phyloP scores from a whole-genome alignment of 2,797 vertebrate genomes.

The Darevskia mixta region DNA sequence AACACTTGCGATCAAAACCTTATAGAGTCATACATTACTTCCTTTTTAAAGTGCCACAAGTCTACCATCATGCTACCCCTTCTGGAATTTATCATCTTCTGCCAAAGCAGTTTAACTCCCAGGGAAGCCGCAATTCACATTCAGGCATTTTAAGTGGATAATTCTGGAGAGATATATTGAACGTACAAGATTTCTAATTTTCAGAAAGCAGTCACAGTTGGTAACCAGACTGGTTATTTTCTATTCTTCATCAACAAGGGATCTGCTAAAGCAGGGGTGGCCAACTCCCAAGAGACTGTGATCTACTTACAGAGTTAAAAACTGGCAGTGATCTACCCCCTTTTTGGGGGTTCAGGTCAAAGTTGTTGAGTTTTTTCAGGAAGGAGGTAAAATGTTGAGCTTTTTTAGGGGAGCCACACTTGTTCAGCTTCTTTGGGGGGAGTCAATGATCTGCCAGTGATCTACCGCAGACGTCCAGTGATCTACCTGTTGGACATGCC shows the following conservation, averaged over 20 bases:
- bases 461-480: no score
- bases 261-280: neutral
- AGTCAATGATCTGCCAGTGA: no score
- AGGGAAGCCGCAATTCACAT: neutral
- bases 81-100: neutral
- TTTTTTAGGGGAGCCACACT: no score
- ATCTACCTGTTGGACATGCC: no score
- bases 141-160: neutral
- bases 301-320: no score
- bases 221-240: neutral
- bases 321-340: no score
- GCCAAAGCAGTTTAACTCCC: neutral
- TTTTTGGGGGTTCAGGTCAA: no score
- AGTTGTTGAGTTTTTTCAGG: no score
- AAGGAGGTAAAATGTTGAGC: no score
- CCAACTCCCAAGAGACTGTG: no score
- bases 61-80: neutral
- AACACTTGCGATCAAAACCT: neutral
- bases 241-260: neutral
- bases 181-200: neutral
- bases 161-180: neutral
- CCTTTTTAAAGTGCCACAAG: neutral
- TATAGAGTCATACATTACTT: neutral
- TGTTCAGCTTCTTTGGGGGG: no score
- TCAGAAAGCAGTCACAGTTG: neutral